phyloP scores from a whole-genome alignment of 2,113 vertebrate species.

The Antigone vipio region DNA sequence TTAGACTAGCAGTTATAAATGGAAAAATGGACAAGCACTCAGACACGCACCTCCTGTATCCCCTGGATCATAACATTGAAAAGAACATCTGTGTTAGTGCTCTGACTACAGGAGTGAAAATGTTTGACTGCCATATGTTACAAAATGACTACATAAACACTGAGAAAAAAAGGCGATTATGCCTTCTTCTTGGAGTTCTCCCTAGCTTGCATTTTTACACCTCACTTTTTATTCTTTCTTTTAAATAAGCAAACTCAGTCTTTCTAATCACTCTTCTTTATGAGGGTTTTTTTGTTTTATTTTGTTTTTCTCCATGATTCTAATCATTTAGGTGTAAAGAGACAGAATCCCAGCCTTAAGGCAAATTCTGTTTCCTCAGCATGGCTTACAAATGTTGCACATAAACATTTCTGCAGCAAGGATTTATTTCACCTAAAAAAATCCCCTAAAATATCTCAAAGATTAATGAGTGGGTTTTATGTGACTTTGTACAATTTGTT shows the following conservation, averaged over 20 bases:
- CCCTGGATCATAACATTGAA: not conserved
- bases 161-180: fast-evolving
- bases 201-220: not conserved
- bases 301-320: not conserved
- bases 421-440: not conserved
- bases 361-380: not conserved
- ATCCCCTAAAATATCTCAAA: not conserved
- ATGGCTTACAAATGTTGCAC: not conserved
- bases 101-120: not conserved
- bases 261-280: not conserved
- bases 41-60: not conserved
- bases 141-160: not conserved
- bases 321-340: not conserved
- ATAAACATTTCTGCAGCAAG: not conserved
- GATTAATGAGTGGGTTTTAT: slow-evolving; percentile 17
- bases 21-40: not conserved
- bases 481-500: not conserved
- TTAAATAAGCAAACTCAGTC: not conserved
- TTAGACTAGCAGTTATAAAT: not conserved
- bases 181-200: not conserved
- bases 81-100: not conserved
- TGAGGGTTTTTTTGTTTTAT: not conserved
- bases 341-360: not conserved
- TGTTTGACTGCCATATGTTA: not conserved
- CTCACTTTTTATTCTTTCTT: not conserved